Base-by-base conservation (phyloP, 1,140 invertebrate species). In the Trichonephila clavata region DNA sequence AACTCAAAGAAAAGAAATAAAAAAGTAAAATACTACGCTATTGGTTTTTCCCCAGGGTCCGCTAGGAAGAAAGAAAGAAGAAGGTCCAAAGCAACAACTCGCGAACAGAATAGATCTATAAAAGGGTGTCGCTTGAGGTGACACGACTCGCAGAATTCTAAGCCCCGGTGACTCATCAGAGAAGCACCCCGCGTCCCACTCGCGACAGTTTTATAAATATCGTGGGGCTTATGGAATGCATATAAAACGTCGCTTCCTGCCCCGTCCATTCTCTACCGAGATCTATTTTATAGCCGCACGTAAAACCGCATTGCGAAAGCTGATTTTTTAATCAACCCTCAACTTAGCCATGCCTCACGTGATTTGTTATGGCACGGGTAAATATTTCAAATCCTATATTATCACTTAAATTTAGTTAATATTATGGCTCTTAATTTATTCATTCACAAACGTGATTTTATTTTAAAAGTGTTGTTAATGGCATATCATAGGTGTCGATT, bases 161-260 rank as follows among this genome's bases (percentile, higher is more conserved):
- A 86, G 60, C 59, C 60, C 84, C 27, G 13, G 16, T 20, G 39
- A 2, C 24, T 86, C 84, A 86, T 86, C 84, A 3, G 13, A 8
- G 5, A 86, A 18, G 27, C 84, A 8, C 0, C 18, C 5, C 60
- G 27, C 60, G 84, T 86, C 60, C 16, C 7, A 63, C 20, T 61
- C 18, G 6, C 18, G 24, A 57, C n/a, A 86, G 84, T 86, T 63
- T 86, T 43, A 86, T 86, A 63, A 86, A 86, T 63, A 86, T 39
- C 24, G 57, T 14, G 20, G 7, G 60, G n/a, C 59, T 39, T 86
- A 39, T 39, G 59, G 18, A 86, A 61, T 63, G 84, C 60, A 61
- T 86, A 61, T n/a, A 5, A 77, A 39, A 13, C 14, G 16, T 4
- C 32, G 0, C 4, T 32, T 32, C 71, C 32, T 77, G 27, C 16